Percentiles rank a stretch among this genome's conserved stretches.
Evolutionary conservation across 2,888 invertebrate species (phyloP).

Genomic region (Trissoscelio sp.): DNA sequence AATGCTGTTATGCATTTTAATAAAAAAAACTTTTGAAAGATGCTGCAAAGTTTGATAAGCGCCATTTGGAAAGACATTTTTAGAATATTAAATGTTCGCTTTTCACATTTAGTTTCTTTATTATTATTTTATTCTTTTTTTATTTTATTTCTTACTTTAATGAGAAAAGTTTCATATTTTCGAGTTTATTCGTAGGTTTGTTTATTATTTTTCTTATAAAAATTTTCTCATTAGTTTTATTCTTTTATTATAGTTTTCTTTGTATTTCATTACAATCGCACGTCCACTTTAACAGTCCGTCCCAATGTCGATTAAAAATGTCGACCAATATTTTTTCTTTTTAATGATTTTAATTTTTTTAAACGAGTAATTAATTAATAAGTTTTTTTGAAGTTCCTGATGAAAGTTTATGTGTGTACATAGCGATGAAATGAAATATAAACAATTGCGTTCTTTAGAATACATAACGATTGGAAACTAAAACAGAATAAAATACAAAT

Average conservation of each 20-base stretch:
- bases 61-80: background rate
- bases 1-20: slow-evolving; percentile 1
- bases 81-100: background rate
- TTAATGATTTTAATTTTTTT: slow-evolving; percentile 6
- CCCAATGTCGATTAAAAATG: slow-evolving; percentile 1
- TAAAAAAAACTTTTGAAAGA: slow-evolving; percentile 1
- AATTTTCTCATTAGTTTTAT: background rate
- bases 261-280: background rate
- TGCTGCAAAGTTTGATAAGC: slow-evolving; percentile 16
- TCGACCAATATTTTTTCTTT: background rate
- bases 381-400: slow-evolving; percentile 17
- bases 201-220: background rate
- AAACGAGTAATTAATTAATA: background rate
- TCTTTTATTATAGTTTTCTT: background rate
- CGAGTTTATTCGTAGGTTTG: too few relatives aligned
- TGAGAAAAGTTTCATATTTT: slow-evolving; percentile 1
- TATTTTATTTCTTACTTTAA: background rate
- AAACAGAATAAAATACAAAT: slow-evolving; percentile 17
- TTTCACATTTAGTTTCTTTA: background rate
- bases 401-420: slow-evolving; percentile 9
- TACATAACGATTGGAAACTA: slow-evolving; percentile 6
- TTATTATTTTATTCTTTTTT: background rate
- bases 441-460: slow-evolving; percentile 9
- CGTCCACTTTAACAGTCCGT: slow-evolving; percentile 48
- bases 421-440: slow-evolving; percentile 9